Evolutionary conservation across 35 echinoderm and acorn worm species (phyloP).

Genomic region (Ptychodera flava): DNA sequence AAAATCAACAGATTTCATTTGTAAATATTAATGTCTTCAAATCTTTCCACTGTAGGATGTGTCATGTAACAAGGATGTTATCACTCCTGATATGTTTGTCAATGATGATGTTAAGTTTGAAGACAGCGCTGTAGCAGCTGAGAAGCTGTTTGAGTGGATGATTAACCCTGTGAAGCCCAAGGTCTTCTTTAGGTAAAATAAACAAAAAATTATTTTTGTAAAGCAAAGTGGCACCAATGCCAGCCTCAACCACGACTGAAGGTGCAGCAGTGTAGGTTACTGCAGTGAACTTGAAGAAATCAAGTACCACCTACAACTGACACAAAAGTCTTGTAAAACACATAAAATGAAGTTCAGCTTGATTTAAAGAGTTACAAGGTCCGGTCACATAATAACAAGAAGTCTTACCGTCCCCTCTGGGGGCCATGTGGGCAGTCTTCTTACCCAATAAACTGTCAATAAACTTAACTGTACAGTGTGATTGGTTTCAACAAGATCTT

Average conservation of each 20-base stretch:
- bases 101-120: conserved; percentile 2
- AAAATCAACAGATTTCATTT: too few species aligned
- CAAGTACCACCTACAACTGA: background rate
- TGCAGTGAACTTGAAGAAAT: background rate
- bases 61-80: background rate
- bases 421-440: too few species aligned
- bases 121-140: conserved; percentile 43
- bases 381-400: background rate
- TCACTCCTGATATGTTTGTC: background rate
- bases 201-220: background rate
- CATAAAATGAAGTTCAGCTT: background rate
- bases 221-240: too few species aligned
- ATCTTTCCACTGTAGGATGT: too few species aligned
- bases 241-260: too few species aligned
- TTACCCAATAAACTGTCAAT: too few species aligned
- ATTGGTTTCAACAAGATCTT: too few species aligned
- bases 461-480: too few species aligned
- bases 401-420: too few species aligned
- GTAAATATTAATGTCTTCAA: too few species aligned
- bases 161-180: conserved; percentile 66
- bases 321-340: background rate
- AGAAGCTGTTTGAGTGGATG: conserved; percentile 72
- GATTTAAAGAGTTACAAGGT: background rate
- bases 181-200: conserved; percentile 78
- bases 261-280: background rate